These are phyloP conservation scores for Brachylomia viminalis DNA, from an alignment of 2,888 invertebrate genomes.

Conservation along the genomic window DNA sequence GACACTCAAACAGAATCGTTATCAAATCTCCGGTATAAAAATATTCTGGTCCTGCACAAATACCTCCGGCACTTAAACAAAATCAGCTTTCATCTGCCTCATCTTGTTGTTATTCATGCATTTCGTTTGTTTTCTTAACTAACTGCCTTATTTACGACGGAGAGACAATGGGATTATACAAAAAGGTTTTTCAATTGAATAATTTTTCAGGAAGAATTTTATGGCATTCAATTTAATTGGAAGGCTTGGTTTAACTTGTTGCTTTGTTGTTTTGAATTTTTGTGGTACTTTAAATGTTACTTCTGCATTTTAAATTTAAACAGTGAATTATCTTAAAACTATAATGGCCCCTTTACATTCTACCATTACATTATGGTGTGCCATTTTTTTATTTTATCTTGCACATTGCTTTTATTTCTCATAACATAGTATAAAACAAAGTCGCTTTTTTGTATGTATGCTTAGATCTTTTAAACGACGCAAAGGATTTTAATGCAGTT, in stretches of 20 bases:
- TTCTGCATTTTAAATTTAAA: no score
- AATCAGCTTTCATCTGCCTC: slow-evolving; percentile 60
- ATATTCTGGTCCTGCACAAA: slow-evolving; percentile 11
- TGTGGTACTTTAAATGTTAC: no score
- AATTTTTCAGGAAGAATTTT: slow-evolving; percentile 34
- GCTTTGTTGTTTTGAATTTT: no score
- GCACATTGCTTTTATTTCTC: no score
- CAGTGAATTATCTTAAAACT: no score
- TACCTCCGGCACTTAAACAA: slow-evolving; percentile 68
- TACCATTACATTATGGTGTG: no score
- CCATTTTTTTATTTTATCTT: no score
- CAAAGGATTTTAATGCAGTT: no score
- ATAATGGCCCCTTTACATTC: no score
- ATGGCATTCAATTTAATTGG: slow-evolving; percentile 56
- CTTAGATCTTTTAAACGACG: no score
- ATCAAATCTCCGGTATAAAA: not conserved
- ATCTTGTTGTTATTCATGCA: slow-evolving; percentile 77
- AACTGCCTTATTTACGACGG: slow-evolving; percentile 74
- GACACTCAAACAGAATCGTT: not conserved
- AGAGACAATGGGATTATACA: slow-evolving; percentile 34
- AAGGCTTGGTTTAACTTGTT: slow-evolving; percentile 17
- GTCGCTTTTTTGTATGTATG: no score
- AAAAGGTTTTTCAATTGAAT: slow-evolving; percentile 45
- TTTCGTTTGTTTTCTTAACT: slow-evolving; percentile 75
- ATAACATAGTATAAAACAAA: no score